These are phyloP conservation scores for Malurus leucopterus DNA, from an alignment of 2,797 vertebrate genomes.

Conservation along the genomic window DNA sequence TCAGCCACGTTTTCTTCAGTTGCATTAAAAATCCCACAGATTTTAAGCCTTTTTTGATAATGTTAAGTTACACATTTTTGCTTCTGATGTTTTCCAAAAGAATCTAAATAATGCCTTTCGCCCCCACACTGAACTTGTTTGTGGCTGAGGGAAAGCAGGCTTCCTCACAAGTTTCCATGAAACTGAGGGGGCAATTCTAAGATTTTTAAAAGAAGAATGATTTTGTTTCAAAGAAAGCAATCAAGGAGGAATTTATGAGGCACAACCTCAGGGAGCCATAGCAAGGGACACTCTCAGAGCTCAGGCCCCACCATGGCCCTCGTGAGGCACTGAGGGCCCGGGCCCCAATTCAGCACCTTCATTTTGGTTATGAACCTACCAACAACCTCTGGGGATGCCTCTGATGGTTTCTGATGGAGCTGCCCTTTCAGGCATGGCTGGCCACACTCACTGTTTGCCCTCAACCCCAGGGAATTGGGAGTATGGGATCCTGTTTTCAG, in stretches of 20 bases:
- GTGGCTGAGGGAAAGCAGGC: neutral
- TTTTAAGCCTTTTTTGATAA: neutral
- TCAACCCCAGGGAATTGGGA: fast-evolving
- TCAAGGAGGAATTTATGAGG: neutral
- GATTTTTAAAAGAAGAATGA: neutral
- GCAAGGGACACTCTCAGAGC: neutral
- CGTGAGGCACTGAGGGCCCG: fast-evolving
- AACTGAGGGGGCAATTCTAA: neutral
- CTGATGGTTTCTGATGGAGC: neutral
- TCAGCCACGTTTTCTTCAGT: neutral
- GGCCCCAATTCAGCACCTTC: neutral
- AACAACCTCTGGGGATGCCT: neutral
- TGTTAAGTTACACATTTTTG: neutral
- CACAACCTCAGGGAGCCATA: fast-evolving
- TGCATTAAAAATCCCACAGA: neutral
- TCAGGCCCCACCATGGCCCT: fast-evolving
- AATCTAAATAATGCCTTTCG: neutral
- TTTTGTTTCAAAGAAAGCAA: neutral
- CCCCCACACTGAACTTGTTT: neutral
- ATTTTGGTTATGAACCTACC: neutral
- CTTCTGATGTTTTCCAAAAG: neutral
- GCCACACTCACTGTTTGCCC: neutral
- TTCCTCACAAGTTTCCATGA: neutral
- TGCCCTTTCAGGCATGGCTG: neutral
- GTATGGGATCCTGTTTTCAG: neutral